Evolutionary conservation across 2,888 invertebrate species (phyloP).

Genomic region (Anaspis maculata): DNA sequence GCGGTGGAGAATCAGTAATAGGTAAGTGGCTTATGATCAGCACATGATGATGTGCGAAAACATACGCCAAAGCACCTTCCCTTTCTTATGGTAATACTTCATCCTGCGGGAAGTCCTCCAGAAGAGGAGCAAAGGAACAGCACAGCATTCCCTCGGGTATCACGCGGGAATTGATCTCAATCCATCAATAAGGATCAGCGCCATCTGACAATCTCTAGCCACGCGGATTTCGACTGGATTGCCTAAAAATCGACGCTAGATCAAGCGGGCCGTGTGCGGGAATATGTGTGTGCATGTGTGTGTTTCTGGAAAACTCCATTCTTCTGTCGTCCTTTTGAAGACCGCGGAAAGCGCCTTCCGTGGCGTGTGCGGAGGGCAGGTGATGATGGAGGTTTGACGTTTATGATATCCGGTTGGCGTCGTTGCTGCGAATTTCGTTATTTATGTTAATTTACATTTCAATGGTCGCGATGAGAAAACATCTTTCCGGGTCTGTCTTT

Average conservation of each 20-base stretch:
- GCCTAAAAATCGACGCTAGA: slow-evolving; percentile 30
- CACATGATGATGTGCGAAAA: slow-evolving; percentile 23
- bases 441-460: slow-evolving; percentile 30
- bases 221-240: slow-evolving; percentile 35
- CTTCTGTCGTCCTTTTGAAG: slow-evolving; percentile 19
- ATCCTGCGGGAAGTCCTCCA: slow-evolving; percentile 19
- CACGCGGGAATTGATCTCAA: slow-evolving; percentile 25
- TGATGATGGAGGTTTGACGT: slow-evolving; percentile 33
- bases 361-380: slow-evolving; percentile 18
- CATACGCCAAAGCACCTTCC: slow-evolving; percentile 23
- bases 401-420: slow-evolving; percentile 30
- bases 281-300: no score
- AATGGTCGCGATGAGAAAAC: no score
- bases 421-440: slow-evolving; percentile 29
- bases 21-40: no score
- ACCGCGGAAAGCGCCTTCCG: no score
- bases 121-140: no score
- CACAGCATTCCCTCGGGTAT: no score
- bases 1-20: no score
- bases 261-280: no score
- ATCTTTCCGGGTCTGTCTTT: no score
- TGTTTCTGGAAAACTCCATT: slow-evolving; percentile 23
- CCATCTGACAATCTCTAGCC: slow-evolving; percentile 34
- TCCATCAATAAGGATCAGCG: slow-evolving; percentile 38
- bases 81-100: slow-evolving; percentile 29